Evolutionary conservation across 1,140 invertebrate genomes (phyloP).

Genomic region (Lethrus apterus): DNA sequence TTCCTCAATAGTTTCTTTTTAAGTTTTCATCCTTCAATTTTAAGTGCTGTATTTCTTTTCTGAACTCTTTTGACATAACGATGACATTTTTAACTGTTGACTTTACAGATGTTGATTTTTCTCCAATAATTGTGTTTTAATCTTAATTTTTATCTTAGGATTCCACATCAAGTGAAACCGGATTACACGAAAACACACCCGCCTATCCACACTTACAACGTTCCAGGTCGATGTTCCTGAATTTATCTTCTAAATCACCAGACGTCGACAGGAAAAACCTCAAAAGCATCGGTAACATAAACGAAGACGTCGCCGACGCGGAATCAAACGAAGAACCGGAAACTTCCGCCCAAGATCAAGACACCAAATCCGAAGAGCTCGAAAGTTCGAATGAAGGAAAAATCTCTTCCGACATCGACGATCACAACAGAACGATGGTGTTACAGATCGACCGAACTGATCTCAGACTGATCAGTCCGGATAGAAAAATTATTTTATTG

Average conservation of each 20-base stretch:
- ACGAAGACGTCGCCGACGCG: not conserved
- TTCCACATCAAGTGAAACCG: constrained; percentile 10
- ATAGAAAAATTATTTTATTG: constrained; percentile 81
- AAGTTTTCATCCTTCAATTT: too few species aligned
- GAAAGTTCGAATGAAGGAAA: constrained; percentile 11
- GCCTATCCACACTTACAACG: constrained; percentile 16
- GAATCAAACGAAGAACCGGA: constrained; percentile 9
- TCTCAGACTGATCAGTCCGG: constrained; percentile 83
- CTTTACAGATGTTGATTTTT: constrained; percentile 1
- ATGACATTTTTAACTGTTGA: constrained; percentile 2
- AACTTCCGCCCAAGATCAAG: not conserved
- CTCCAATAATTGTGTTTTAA: not conserved
- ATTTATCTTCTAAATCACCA: constrained; percentile 17
- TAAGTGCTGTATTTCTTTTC: not conserved
- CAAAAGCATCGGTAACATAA: constrained; percentile 11
- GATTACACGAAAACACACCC: not conserved
- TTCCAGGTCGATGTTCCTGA: constrained; percentile 20
- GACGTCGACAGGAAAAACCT: constrained; percentile 11
- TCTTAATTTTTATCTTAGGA: too few species aligned
- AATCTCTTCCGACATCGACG: constrained; percentile 37
- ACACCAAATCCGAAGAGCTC: constrained; percentile 7
- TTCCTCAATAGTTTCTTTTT: too few species aligned
- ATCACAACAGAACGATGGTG: constrained; percentile 88
- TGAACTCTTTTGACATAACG: not conserved
- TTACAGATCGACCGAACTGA: constrained; percentile 83